Evolutionary conservation across 2,888 invertebrate genomes (phyloP).

Genomic region (Melanostoma scalare): DNA sequence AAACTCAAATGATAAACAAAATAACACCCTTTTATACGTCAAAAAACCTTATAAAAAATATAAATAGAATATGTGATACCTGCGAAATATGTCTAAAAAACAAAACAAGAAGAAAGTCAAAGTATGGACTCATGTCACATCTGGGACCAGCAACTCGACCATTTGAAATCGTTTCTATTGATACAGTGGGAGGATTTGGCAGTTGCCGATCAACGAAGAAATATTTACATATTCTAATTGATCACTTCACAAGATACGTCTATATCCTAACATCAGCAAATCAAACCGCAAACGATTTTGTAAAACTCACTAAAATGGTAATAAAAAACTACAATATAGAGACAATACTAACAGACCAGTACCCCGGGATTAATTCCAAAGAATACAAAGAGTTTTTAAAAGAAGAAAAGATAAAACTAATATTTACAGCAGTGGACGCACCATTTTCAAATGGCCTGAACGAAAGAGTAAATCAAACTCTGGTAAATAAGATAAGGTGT

Average conservation of each 20-base stretch:
- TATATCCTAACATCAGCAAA: constrained; percentile 60
- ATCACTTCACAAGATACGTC: constrained; percentile 76
- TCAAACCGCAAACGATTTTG: constrained; percentile 72
- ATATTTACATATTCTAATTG: constrained; percentile 76
- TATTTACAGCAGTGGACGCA: constrained; percentile 43
- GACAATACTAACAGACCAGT: too few species aligned
- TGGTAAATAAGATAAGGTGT: too few species aligned
- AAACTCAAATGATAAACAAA: constrained; percentile 51
- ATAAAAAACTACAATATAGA: too few species aligned
- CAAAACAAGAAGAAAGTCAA: constrained; percentile 47
- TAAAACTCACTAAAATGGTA: too few species aligned
- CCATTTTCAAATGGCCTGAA: too few species aligned
- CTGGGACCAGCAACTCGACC: constrained; percentile 31
- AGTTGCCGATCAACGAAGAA: constrained; percentile 76
- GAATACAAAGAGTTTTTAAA: constrained; percentile 75
- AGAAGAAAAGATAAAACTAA: constrained; percentile 49
- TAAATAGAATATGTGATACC: constrained; percentile 35
- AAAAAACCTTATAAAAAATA: constrained; percentile 49
- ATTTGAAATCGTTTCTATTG: constrained; percentile 77
- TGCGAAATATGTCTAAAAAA: constrained; percentile 61
- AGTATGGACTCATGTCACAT: constrained; percentile 55
- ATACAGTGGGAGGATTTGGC: constrained; percentile 77
- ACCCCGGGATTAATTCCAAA: too few species aligned
- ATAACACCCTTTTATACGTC: constrained; percentile 53
- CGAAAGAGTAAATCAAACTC: neutral